phyloP scores from a whole-genome alignment of 1,140 invertebrate species.

The Pogonus chalceus region DNA sequence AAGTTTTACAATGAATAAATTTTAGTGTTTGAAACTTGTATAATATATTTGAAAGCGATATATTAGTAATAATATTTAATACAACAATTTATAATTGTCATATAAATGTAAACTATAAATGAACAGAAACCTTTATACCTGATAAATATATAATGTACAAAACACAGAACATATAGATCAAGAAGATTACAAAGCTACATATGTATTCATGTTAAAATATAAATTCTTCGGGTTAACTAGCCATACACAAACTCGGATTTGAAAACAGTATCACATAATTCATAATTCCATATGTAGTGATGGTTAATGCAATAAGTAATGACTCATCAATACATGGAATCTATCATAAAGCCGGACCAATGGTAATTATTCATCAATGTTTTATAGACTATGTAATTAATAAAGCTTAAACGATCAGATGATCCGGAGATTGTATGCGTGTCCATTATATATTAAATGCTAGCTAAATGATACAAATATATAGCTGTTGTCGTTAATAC shows the following conservation, averaged over 20 bases:
- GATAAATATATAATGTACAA: too few relatives aligned
- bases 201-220: too few relatives aligned
- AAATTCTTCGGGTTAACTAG: too few relatives aligned
- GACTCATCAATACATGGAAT: neutral
- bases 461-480: slow-evolving; percentile 2
- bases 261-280: neutral
- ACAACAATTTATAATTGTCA: too few relatives aligned
- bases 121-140: too few relatives aligned
- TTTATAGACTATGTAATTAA: slow-evolving; percentile 2
- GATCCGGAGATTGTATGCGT: slow-evolving; percentile 1
- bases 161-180: too few relatives aligned
- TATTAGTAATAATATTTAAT: too few relatives aligned
- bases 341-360: neutral
- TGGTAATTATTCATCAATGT: neutral
- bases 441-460: slow-evolving; percentile 4
- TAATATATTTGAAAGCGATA: too few relatives aligned
- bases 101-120: too few relatives aligned
- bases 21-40: too few relatives aligned
- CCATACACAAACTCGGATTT: neutral
- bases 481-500: neutral
- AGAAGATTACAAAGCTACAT: too few relatives aligned
- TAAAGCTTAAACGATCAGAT: slow-evolving; percentile 3
- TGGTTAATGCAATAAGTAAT: neutral
- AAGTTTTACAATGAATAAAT: too few relatives aligned
- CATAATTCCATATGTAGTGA: neutral